A percentile compares a stretch with the other conserved stretches of the same genome.
Evolutionary conservation across 2,888 invertebrate species (phyloP).

Genomic region (Drosophila atroscutellata): DNA sequence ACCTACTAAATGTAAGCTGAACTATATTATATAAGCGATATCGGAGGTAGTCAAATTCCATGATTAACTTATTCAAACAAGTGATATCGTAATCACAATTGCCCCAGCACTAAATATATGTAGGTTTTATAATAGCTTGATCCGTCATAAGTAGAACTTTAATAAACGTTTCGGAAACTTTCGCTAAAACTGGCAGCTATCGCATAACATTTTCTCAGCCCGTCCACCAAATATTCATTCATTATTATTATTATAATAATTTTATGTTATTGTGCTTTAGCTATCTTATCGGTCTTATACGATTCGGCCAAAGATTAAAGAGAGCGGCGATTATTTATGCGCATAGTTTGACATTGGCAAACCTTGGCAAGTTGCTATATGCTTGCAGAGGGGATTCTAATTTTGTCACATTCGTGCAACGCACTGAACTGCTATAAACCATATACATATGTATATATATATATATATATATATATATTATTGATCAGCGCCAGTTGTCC

Average conservation of each 20-base stretch:
- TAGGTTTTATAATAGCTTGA: neutral
- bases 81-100: neutral
- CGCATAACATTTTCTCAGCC: constrained; percentile 9
- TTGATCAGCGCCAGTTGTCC: neutral
- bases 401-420: neutral
- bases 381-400: neutral
- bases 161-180: neutral
- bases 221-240: constrained; percentile 10
- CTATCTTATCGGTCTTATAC: constrained; percentile 37
- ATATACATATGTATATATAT: neutral
- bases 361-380: constrained; percentile 11
- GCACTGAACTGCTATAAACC: neutral
- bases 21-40: neutral
- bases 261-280: constrained; percentile 11
- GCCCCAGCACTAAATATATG: neutral
- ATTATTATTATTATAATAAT: neutral
- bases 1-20: neutral
- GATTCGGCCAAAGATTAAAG: constrained; percentile 34
- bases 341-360: constrained; percentile 25
- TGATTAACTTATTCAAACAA: neutral
- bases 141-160: neutral
- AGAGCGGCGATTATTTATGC: constrained; percentile 8
- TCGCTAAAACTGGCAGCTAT: constrained; percentile 1
- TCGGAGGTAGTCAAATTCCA: neutral
- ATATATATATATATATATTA: neutral